Base-by-base conservation (phyloP, 1,140 invertebrate genomes). In the Amphibalanus amphitrite region DNA sequence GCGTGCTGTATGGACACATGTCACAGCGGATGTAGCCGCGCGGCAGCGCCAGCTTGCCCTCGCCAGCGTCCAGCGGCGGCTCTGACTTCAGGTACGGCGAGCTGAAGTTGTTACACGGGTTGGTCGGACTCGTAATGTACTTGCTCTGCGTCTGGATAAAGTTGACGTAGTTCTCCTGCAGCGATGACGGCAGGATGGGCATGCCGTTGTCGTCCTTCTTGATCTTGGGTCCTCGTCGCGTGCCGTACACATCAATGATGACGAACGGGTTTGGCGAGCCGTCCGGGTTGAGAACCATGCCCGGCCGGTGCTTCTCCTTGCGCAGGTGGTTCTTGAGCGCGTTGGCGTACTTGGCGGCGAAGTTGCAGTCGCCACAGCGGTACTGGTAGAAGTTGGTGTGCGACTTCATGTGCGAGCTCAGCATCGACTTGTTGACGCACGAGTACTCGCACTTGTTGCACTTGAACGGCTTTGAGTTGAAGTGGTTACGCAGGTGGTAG, bases 341-440 rank as follows among this genome's bases (percentile, higher is more conserved):
- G 82, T 99, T 97, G 76, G 93, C 97, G 79, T 99, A 99, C 79
- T 99, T 99, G 0, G 95, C 97, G 1, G 91, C 93, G 78, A 98
- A 99, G n/a, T 86, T 88, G 79, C 97, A 99, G 77, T 97, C 90
- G 0, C 87, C 83, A 79, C 97, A 99, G 29, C 92, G 85, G 79
- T 97, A 99, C 77, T 97, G 96, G 77, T 98, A 98, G 0, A 98
- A 82, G 73, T 92, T 95, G 0, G 94, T 97, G 79, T 99, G 97
- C 0, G 93, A 97, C 79, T 99, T 99, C 76, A 97, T 86, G 77
- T 99, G 97, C 0, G 93, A 97, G 78, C 97, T 98, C 20, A 99
- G 83, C 97, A 99, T 99, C 0, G 95, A 98, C 79, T 99, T 98
- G 81, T 98, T 99, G 3, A 99, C 96, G 78, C 97, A 99, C 0